Conservation (phyloP, 1,140 invertebrate genomes). For the Cyclina sinensis region DNA sequence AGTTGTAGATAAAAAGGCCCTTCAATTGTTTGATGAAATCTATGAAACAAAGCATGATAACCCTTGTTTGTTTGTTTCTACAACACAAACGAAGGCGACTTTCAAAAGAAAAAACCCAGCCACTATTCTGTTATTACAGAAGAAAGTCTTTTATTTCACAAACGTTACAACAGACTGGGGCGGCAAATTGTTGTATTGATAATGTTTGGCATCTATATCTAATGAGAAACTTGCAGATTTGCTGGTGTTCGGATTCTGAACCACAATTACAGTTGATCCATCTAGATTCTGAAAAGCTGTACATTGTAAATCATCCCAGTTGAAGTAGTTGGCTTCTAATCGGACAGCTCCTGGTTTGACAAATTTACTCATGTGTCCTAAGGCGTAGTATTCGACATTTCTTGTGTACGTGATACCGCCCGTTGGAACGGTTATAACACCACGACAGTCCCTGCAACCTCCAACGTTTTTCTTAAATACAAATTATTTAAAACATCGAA, state of each 20-base stretch:
- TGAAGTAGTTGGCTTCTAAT: slow-evolving; percentile 64
- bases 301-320: slow-evolving; percentile 67
- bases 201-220: slow-evolving; percentile 56
- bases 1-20: too few relatives aligned
- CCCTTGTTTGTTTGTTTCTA: too few relatives aligned
- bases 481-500: not conserved
- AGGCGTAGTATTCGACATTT: slow-evolving; percentile 74
- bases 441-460: slow-evolving; percentile 74
- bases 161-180: slow-evolving; percentile 59
- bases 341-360: slow-evolving; percentile 70
- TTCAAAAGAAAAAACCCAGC: too few relatives aligned
- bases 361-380: slow-evolving; percentile 75
- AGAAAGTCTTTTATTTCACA: slow-evolving; percentile 52
- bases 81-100: too few relatives aligned
- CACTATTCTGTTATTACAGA: too few relatives aligned
- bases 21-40: too few relatives aligned
- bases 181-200: slow-evolving; percentile 50
- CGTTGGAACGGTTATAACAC: slow-evolving; percentile 71
- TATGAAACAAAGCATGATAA: too few relatives aligned
- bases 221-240: slow-evolving; percentile 31
- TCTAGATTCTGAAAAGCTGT: slow-evolving; percentile 74
- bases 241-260: slow-evolving; percentile 62
- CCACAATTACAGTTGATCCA: slow-evolving; percentile 66
- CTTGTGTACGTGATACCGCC: slow-evolving; percentile 54
- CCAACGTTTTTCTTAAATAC: slow-evolving; percentile 43